Base-by-base conservation (phyloP, 2,888 invertebrate species). In the Apamea epomidion region DNA sequence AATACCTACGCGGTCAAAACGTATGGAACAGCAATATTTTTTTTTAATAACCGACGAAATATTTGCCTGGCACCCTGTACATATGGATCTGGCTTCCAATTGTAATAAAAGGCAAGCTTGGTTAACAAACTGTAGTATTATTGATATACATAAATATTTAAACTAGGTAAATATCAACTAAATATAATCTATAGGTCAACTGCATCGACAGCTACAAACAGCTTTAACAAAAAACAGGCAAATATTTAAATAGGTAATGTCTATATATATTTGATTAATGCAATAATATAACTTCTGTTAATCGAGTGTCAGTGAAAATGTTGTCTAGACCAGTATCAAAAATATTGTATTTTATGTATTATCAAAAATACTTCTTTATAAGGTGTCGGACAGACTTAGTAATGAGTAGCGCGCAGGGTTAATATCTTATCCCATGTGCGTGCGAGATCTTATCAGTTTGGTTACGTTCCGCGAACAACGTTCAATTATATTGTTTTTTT, bases 401-500 rank as follows among this genome's bases (percentile, higher is more conserved):
- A n/a, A 70, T 65, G 45, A 70, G 51, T 32, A 64, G 29, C 37
- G 37, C 71, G n/a, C 51, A 45, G 51, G 54, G 58, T 87, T 75
- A 72, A 78, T 75, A 80, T 78, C 37, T 74, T 76, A 83, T 67
- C 68, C 70, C 45, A 74, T 76, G 77, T 85, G 87, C 81, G 84
- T 79, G 83, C 67, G 65, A 81, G 87, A 87, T 84, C 42, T 78
- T 83, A 81, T 84, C 81, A 32, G 48, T 54, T 32, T 29, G 54
- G 42, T 25, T 54, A 51, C 60, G 62, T 81, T 80, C 77, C 64
- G 60, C 69, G 76, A 76, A 75, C 45, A 65, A 78, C 29, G 81
- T 72, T 74, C 78, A 70, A 80, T 58, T 72, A 70, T 42, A 70
- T 76, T 51, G 83, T 76, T 84, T 81, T 85, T 85, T 89, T 88